phyloP scores from a whole-genome alignment of 2,113 vertebrate species.

The Panurus biarmicus region DNA sequence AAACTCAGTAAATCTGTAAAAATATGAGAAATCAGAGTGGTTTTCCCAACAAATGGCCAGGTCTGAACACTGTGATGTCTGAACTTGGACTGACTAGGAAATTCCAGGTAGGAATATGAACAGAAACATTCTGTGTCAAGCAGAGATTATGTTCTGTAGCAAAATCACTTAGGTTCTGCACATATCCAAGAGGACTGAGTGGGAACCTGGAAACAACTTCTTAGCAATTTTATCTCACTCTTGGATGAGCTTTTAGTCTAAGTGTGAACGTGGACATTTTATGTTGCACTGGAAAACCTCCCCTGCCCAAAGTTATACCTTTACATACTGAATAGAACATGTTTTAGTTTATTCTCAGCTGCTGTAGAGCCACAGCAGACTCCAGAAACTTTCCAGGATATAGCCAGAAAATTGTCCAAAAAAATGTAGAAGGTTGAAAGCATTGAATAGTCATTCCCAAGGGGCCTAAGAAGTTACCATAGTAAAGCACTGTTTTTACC shows the following conservation, averaged over 20 bases:
- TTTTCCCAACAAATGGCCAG: conserved; percentile 2
- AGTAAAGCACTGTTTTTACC: conserved; percentile 13
- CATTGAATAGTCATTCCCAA: not conserved
- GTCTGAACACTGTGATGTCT: not conserved
- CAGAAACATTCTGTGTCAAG: not conserved
- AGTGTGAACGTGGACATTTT: not conserved
- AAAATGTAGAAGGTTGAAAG: not conserved
- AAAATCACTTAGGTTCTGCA: not conserved
- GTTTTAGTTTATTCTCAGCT: not conserved
- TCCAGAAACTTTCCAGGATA: not conserved
- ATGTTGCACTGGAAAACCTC: not conserved
- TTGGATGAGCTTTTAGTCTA: not conserved
- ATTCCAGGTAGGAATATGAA: not conserved
- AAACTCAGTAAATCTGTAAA: conserved; percentile 19
- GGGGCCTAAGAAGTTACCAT: not conserved
- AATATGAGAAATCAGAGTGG: not conserved
- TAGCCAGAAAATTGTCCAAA: not conserved
- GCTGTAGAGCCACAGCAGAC: not conserved
- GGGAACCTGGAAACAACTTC: not conserved
- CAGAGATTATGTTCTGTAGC: not conserved
- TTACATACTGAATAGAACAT: not conserved
- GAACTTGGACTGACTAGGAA: not conserved
- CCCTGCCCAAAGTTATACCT: not conserved
- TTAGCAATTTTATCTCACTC: not conserved
- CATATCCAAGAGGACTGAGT: not conserved